Base-by-base conservation (phyloP, 2,797 vertebrate species). In the Pangasius mekongensis region DNA sequence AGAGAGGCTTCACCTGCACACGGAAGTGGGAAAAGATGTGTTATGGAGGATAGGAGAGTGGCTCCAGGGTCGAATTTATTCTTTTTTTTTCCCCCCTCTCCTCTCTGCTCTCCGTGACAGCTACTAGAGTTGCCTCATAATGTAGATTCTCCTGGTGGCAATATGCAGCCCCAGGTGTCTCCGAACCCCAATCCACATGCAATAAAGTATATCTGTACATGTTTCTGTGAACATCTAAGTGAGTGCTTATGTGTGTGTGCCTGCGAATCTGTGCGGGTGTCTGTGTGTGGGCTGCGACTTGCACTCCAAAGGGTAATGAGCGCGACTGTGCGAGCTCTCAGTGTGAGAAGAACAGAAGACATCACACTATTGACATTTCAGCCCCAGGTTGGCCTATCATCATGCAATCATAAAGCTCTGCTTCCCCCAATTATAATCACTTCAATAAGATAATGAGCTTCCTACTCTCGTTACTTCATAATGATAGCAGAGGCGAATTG, bases 151-250 rank as follows among this genome's bases (percentile, higher is more conserved):
- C n/a, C 43, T 52, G 82, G 62, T 69, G 82, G 90, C 89, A 87
- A 87, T 91, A 87, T 89, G 67, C 87, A 84, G 76, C 81, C 87
- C 83, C 87, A 86, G 89, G 90, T 87, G 90, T 90, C 85, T 83
- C 85, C 49, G 47, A 90, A 88, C 85, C 67, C 27, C 83, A 58
- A 64, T 91, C 83, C 74, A 71, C 86, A 88, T 52, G 74, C 67
- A 43, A 33, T 71, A 76, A 43, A 39, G 82, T 66, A 66, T 36
- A 69, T 69, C 83, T 84, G 64, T 14, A 30, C 83, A 69, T 84
- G 62, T 54, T 69, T 52, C 83, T 69, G n/a, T 24, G 20, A 69
- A 69, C 47, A 54, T 54, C 83, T 69, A 52, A 67, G 43, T 13
- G 47, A 84, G 30, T 36, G 43, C 64, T 84, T 49, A 5, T 78